Conservation (phyloP, 2,888 invertebrate genomes). For the Stenolophus ochropezus region DNA sequence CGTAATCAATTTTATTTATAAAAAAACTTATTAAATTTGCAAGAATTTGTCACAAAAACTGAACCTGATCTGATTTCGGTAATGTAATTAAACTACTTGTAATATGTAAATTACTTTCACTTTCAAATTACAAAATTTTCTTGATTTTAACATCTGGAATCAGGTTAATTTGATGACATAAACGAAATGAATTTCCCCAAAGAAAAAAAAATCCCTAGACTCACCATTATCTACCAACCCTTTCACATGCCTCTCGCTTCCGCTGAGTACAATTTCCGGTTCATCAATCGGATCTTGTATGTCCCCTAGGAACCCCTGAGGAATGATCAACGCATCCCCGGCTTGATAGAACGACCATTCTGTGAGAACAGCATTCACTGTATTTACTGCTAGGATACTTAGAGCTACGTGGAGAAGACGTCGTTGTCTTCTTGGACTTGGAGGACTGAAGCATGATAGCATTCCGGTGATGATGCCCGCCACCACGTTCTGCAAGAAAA, state of each 20-base stretch:
- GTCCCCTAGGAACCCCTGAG: not conserved
- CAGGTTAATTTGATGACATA: not conserved
- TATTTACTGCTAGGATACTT: constrained; percentile 75
- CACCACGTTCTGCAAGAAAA: constrained; percentile 73
- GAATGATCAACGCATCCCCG: constrained; percentile 31
- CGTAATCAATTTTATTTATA: not conserved
- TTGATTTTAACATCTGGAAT: not conserved
- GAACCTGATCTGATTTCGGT: not conserved
- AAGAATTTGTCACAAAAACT: not conserved
- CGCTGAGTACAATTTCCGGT: constrained; percentile 29
- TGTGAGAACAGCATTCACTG: constrained; percentile 75
- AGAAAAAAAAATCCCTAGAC: not conserved
- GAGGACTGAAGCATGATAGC: constrained; percentile 72
- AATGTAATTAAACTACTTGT: not conserved
- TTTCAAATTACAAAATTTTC: not conserved
- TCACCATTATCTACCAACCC: constrained; percentile 43
- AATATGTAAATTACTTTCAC: not conserved
- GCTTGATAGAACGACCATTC: constrained; percentile 73
- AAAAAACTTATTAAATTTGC: no score
- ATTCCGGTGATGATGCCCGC: constrained; percentile 73
- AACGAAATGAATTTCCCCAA: no score
- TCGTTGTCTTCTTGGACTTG: constrained; percentile 72
- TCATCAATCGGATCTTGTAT: not conserved
- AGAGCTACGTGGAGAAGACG: constrained; percentile 74
- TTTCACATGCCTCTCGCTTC: constrained; percentile 32